Percentiles rank a stretch among this genome's conserved stretches.
These are phyloP conservation scores for Nebria brevicollis DNA, from an alignment of 2,888 invertebrate genomes.

Conservation along the genomic window DNA sequence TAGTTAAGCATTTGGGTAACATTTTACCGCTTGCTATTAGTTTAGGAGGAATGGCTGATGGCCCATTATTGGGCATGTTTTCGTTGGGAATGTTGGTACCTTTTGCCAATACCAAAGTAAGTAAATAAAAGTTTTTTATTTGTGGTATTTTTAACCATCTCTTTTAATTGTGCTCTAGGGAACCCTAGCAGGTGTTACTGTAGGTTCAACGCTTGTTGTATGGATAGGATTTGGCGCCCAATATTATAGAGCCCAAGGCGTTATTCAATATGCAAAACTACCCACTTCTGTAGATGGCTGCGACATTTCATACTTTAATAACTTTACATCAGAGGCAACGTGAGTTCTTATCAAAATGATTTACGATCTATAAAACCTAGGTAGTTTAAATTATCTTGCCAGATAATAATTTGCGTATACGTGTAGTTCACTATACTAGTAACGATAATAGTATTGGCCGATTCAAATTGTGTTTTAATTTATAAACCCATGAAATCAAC, in stretches of 20 bases:
- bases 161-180: constrained; percentile 39
- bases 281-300: constrained; percentile 46
- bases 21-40: constrained; percentile 72
- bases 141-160: neutral
- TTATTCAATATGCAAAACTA: constrained; percentile 22
- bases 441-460: too few species aligned
- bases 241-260: constrained; percentile 33
- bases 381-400: neutral
- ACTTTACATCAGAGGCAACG: neutral
- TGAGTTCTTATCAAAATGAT: constrained; percentile 3
- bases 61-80: constrained; percentile 72
- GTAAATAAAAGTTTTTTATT: neutral
- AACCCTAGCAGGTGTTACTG: constrained; percentile 48
- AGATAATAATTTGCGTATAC: neutral
- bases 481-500: neutral
- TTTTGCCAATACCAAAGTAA: constrained; percentile 68
- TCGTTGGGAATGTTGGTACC: constrained; percentile 73
- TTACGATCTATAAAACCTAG: neutral
- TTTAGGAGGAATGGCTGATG: constrained; percentile 71
- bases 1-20: constrained; percentile 71
- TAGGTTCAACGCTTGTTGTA: constrained; percentile 39
- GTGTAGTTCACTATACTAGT: too few species aligned
- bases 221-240: constrained; percentile 47
- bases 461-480: too few species aligned
- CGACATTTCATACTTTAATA: constrained; percentile 14